Evolutionary conservation across 2,797 vertebrate species (phyloP).

Genomic region (Halcyon badia): DNA sequence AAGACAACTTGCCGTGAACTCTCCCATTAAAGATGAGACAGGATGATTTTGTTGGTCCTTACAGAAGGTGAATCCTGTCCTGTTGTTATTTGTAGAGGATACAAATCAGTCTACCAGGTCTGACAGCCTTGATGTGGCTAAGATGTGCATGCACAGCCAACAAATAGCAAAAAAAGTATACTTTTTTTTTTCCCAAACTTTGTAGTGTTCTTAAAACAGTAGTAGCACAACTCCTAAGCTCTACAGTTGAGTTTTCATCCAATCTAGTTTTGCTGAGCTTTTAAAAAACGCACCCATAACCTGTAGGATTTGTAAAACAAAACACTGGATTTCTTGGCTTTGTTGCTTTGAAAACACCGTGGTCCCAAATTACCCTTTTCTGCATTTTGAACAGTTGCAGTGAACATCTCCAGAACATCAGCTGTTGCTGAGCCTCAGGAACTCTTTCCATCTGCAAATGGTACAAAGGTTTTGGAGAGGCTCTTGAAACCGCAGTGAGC

Average conservation of each 20-base stretch:
- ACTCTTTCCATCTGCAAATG: neutral
- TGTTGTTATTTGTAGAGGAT: neutral
- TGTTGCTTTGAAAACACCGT: neutral
- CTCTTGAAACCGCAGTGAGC: neutral
- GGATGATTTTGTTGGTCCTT: neutral
- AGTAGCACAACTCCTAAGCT: slow-evolving; percentile 23
- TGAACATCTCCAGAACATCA: neutral
- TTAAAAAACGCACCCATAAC: neutral
- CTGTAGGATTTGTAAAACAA: neutral
- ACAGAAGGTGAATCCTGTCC: neutral
- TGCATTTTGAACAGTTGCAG: neutral
- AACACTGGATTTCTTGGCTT: neutral
- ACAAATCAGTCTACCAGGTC: neutral
- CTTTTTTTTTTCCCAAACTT: neutral
- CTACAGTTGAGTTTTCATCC: neutral
- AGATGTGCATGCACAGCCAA: neutral
- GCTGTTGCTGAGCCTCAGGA: neutral
- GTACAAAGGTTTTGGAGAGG: neutral
- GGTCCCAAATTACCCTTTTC: neutral
- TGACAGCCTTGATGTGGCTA: neutral
- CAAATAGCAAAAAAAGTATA: slow-evolving; percentile 37
- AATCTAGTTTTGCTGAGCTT: neutral
- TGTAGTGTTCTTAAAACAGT: neutral
- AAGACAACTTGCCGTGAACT: neutral
- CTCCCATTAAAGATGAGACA: neutral